Conservation (phyloP, 2,888 invertebrate genomes). For the Nymphalis polychloros region DNA sequence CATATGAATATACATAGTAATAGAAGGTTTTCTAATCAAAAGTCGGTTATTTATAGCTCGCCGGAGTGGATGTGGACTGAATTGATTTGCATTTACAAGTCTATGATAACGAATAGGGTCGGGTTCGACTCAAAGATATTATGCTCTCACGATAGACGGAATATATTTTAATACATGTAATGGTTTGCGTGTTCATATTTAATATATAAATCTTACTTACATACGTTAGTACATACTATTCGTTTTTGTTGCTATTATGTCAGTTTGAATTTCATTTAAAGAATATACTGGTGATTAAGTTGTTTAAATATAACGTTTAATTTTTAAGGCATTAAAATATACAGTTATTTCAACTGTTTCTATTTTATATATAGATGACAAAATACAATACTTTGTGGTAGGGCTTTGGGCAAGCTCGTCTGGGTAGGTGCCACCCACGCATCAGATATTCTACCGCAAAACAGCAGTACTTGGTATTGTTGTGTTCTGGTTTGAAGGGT, state of each 20-base stretch:
- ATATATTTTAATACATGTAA: conserved; percentile 30
- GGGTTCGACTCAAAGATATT: conserved; percentile 47
- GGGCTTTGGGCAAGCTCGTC: too few relatives aligned
- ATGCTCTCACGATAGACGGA: conserved; percentile 47
- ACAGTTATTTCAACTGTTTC: too few relatives aligned
- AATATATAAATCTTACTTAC: conserved; percentile 3
- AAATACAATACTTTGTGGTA: too few relatives aligned
- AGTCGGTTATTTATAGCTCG: conserved; percentile 72
- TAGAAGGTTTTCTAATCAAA: conserved; percentile 69
- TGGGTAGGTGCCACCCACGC: too few relatives aligned
- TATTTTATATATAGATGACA: too few relatives aligned
- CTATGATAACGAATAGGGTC: conserved; percentile 58
- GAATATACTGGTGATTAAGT: too few relatives aligned
- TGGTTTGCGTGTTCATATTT: conserved; percentile 5
- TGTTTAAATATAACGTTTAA: not conserved
- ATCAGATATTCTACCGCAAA: too few relatives aligned
- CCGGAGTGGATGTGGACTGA: conserved; percentile 45
- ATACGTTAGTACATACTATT: not conserved
- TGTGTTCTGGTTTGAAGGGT: too few relatives aligned
- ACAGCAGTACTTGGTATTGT: too few relatives aligned
- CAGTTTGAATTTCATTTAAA: not conserved
- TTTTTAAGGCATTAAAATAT: too few relatives aligned
- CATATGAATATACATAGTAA: conserved; percentile 72
- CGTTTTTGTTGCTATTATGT: not conserved
- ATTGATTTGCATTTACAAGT: conserved; percentile 70